Evolutionary conservation across 2,888 invertebrate species (phyloP).

Genomic region (Pseudanteris insignis): DNA sequence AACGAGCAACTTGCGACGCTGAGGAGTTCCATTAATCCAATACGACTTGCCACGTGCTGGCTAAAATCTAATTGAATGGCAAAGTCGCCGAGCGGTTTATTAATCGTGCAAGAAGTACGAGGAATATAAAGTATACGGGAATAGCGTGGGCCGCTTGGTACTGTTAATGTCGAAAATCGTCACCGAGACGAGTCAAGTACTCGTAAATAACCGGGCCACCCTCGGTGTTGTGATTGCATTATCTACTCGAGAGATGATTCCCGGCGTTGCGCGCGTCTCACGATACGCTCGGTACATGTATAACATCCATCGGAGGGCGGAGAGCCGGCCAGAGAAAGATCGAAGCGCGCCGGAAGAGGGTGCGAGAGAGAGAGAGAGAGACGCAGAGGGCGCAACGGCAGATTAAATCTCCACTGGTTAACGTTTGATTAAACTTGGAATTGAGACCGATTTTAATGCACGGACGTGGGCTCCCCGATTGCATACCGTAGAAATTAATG

Average conservation of each 20-base stretch:
- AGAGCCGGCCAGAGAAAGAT: constrained; percentile 8
- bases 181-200: constrained; percentile 56
- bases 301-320: constrained; percentile 33
- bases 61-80: too few species aligned
- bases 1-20: too few species aligned
- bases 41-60: too few species aligned
- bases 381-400: constrained; percentile 51
- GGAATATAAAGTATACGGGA: too few species aligned
- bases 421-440: constrained; percentile 66
- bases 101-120: too few species aligned
- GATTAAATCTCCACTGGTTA: constrained; percentile 66
- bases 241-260: constrained; percentile 51
- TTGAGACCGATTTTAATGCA: constrained; percentile 63
- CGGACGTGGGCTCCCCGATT: constrained; percentile 50
- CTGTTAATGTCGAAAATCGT: constrained; percentile 34
- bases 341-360: constrained; percentile 1
- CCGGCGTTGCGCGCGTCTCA: constrained; percentile 23
- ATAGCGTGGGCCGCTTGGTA: constrained; percentile 18
- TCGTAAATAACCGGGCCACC: constrained; percentile 65
- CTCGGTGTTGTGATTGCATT: constrained; percentile 66
- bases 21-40: too few species aligned
- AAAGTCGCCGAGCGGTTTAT: too few species aligned
- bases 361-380: constrained; percentile 31
- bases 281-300: constrained; percentile 31
- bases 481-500: constrained; percentile 55